Conservation (phyloP, 2,113 vertebrate genomes). For the Pluvianellus socialis region DNA sequence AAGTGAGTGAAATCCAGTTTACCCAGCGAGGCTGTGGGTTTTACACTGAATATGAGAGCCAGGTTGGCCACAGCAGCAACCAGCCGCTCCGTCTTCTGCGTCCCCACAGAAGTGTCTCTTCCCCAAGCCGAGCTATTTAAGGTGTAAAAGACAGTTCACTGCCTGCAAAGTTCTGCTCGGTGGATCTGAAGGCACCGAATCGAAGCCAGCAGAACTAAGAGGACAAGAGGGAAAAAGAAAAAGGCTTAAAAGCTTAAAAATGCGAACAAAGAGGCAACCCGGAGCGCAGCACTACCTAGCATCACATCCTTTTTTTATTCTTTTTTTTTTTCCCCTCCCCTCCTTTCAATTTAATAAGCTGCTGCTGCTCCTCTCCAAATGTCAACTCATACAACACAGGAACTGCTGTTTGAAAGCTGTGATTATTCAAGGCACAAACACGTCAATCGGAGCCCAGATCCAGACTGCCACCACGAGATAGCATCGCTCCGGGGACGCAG, state of each 20-base stretch:
- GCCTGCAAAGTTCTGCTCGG: neutral
- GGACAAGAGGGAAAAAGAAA: neutral
- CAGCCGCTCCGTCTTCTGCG: accelerated
- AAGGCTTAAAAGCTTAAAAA: neutral
- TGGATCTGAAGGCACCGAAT: accelerated
- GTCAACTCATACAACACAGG: slow-evolving; percentile 36
- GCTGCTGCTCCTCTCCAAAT: slow-evolving; percentile 48
- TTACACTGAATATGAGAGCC: neutral
- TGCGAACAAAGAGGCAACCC: neutral
- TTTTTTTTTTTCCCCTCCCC: neutral
- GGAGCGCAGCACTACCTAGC: neutral
- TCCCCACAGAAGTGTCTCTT: neutral
- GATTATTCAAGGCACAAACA: slow-evolving; percentile 57
- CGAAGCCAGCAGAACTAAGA: neutral
- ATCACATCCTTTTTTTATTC: accelerated
- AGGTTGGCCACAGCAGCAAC: neutral
- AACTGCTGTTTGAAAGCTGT: slow-evolving; percentile 62
- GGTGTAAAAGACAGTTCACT: neutral
- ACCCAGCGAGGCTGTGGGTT: neutral
- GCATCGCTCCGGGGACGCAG: neutral
- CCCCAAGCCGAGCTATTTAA: neutral
- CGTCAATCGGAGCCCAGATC: slow-evolving; percentile 23
- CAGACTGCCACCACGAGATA: neutral
- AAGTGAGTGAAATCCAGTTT: neutral
- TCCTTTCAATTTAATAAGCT: slow-evolving; percentile 31